A percentile compares a stretch with the other conserved stretches of the same genome.
Conservation (phyloP, 2,113 vertebrate genomes). For the Nettapus auritus region DNA sequence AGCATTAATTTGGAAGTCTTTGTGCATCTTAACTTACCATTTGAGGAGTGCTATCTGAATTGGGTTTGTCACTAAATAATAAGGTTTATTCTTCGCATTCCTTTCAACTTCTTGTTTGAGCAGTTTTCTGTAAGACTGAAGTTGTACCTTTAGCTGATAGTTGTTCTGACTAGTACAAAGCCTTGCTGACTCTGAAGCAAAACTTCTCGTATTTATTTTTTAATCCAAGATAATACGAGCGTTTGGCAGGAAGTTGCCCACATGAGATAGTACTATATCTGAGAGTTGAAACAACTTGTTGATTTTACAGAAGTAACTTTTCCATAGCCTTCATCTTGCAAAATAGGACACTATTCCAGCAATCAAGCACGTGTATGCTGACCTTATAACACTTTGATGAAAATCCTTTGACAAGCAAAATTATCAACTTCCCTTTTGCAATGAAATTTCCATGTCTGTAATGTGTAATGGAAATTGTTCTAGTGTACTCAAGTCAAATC, state of each 20-base stretch:
- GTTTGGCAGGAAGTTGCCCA: constrained; percentile 57
- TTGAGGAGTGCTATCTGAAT: background rate
- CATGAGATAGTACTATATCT: background rate
- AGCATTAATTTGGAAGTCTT: background rate
- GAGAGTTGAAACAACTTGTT: constrained; percentile 50
- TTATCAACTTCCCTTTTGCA: constrained; percentile 47
- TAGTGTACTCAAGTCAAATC: background rate
- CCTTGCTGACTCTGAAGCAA: constrained; percentile 60
- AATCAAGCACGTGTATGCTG: background rate
- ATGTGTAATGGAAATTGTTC: constrained; percentile 12
- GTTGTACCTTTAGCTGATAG: background rate
- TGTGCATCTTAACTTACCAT: background rate
- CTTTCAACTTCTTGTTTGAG: background rate
- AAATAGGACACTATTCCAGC: constrained; percentile 18
- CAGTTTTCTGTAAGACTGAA: background rate
- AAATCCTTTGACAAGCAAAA: constrained; percentile 55
- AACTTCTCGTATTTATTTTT: constrained; percentile 68
- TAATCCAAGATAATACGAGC: constrained; percentile 67
- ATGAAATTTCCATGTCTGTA: background rate
- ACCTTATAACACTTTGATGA: constrained; percentile 12
- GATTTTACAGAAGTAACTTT: constrained; percentile 67
- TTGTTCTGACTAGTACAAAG: constrained; percentile 41
- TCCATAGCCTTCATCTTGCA: constrained; percentile 60
- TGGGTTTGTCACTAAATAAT: background rate
- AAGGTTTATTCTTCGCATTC: constrained; percentile 18